Evolutionary conservation across 1,140 invertebrate genomes (phyloP), one percentile per base, ranked within the genome.

Genomic region (Chrysoperla carnea): DNA sequence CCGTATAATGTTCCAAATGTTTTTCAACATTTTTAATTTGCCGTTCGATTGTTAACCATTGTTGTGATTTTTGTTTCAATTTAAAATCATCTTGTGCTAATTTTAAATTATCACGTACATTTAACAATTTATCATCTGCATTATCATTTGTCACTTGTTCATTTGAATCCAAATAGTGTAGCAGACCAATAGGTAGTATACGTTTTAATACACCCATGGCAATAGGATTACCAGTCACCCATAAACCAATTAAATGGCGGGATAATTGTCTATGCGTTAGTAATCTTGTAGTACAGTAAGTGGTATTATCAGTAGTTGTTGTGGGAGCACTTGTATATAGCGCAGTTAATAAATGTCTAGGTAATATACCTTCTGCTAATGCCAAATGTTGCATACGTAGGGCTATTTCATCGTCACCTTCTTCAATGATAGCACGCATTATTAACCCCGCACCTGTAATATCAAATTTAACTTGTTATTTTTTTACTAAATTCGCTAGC

Each of bases 391-490:
- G 95, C 91, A 99, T 98, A 53, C 82, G 78, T 23, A 81, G 75
- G 9, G 92, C 89, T 36, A 95, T 81, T 52, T 87, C 84, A 31
- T 76, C 72, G 41, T 87, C 81, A 8, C 93, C 93, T 66, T 99
- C 95, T 68, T 97, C 95, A 49, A 99, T 96, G 12, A 99, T 79
- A 13, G 96, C 93, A 51, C 94, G 76, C 80, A 98, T 88, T 17
- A 99, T 84, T 40, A 99, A 64, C 4, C 95, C 94, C 3, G 94
- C 93, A 8, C 95, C 17, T 23, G 17, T 23, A 23, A 23, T 5
- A 23, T 23, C 17, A 23, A 23, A 23, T 23, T 23, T 3, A 23
- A 23, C 5, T 23, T 23, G 17, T 23, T 23, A 23, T 23, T 3
- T 2, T 23, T 23, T 23, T n/a, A n/a, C n/a, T n/a, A n/a, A n/a